Base-by-base conservation (phyloP, 2,797 vertebrate species). In the Micromesistius poutassou region DNA sequence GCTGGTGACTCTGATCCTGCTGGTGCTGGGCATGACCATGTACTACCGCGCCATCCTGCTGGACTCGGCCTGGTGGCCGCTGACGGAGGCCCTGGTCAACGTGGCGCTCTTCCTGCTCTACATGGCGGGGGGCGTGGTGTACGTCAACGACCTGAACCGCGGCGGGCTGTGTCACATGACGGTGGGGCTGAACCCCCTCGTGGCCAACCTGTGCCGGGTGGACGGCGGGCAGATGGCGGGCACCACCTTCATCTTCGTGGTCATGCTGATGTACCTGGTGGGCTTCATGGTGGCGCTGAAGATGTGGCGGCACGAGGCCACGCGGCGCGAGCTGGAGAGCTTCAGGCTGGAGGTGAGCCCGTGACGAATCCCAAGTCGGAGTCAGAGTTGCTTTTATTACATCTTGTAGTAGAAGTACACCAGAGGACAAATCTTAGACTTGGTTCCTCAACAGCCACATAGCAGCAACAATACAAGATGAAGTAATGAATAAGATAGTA, bases 41-140 rank as follows among this genome's bases (percentile, higher is more conserved):
- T 95, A 95, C 84, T 95, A 96, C 73, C 90, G 92, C 74, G 92
- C 92, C 42, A 94, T 95, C 80, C 94, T 96, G 36, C 92, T 96
- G 0, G 86, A 94, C 78, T 89, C 95, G 7, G 76, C 89, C 77
- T 96, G 95, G 95, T 96, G 95, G 95, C 95, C 95, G 0, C 86
- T 95, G 73, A 92, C 94, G 0, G 95, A 96, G 82, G 93, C 92
- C 5, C 84, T 89, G 50, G 89, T 94, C 78, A 95, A 95, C 25
- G 10, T 94, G 28, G 85, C 87, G 0, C 22, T 95, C 81, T 95
- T 93, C 75, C 80, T 96, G 36, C 83, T 96, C 55, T 95, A 94
- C 87, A 92, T 96, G 94, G 90, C 94, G 0, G 92, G 90, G 0
- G 94, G 92, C n/a, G 92, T 94, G 0, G 93, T 94, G 6, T 95